Base-by-base conservation (phyloP, 2,888 invertebrate species). In the Cremastinae sp. region DNA sequence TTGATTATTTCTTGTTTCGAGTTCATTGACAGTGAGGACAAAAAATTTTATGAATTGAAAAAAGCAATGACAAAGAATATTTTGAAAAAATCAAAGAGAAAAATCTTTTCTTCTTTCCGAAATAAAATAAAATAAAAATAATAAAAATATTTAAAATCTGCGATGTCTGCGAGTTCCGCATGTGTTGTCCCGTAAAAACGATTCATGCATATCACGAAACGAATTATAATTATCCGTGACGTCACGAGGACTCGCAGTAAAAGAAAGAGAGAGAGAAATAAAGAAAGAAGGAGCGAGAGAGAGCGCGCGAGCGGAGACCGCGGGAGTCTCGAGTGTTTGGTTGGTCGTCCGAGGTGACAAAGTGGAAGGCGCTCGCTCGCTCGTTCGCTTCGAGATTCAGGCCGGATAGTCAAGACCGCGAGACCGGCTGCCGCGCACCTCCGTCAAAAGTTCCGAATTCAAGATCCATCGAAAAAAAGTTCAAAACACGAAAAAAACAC, bases 401-500 rank as follows among this genome's bases (percentile, higher is more conserved):
- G 68, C 72, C 66, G 69, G 43, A 73, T 73, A 76, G 76, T 76
- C 76, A 69, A 70, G 64, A 76, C 43, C 76, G 69, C 65, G 73
- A 65, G 69, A 76, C 73, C 73, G 76, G 73, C 49, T 39, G 49
- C 14, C 59, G 61, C 64, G 73, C 69, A 69, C 61, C 39, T 55
- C 45, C 61, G 43, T 69, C 14, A 8, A 1, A 35, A 35, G 16
- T 16, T 41, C 20, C 39, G 41, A 41, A 3, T 28, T 28, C 28
- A 5, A n/a, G n/a, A n/a, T n/a, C 28, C 28, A 3, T 5, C 47
- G 47, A 14, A 51, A 20, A 58, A 14, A 51, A 20, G 16, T 51
- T 41, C 0, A 10, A 12, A 10, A 37, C 16, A 10, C 37, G n/a
- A 47, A 7, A 7, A 35, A 8, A 18, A 41, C 10, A 16, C 9